Percentiles rank a stretch among this genome's conserved stretches.
phyloP scores from a whole-genome alignment of 2,888 invertebrate genomes.

The Cataglyphis albicans region DNA sequence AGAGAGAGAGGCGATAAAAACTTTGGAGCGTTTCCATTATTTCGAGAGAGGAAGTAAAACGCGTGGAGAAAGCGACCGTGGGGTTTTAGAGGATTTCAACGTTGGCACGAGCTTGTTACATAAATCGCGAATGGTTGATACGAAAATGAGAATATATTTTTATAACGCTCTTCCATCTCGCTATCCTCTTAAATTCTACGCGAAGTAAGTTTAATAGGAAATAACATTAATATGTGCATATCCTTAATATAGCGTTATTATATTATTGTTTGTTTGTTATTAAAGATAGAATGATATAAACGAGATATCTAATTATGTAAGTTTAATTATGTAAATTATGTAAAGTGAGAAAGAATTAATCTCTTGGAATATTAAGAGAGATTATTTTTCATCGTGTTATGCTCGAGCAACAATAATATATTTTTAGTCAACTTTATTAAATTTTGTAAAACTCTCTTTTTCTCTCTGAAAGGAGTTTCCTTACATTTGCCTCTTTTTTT shows the following conservation, averaged over 20 bases:
- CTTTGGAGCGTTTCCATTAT: slow-evolving; percentile 70
- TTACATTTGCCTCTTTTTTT: slow-evolving; percentile 10
- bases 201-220: not conserved
- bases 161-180: slow-evolving; percentile 27
- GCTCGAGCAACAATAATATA: not conserved
- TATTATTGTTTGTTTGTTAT: slow-evolving; percentile 7
- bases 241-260: slow-evolving; percentile 6
- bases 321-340: too few relatives aligned
- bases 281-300: not conserved
- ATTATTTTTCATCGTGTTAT: not conserved
- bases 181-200: slow-evolving; percentile 30
- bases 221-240: slow-evolving; percentile 25
- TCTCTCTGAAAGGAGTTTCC: slow-evolving; percentile 5
- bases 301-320: slow-evolving; percentile 4
- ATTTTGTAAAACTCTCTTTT: slow-evolving; percentile 9
- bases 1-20: slow-evolving; percentile 50
- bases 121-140: slow-evolving; percentile 56
- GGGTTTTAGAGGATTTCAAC: slow-evolving; percentile 52
- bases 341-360: not conserved
- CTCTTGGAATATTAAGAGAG: not conserved
- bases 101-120: slow-evolving; percentile 52
- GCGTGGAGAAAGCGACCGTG: slow-evolving; percentile 46
- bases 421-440: not conserved
- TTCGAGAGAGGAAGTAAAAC: slow-evolving; percentile 49
- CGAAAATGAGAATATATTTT: slow-evolving; percentile 50